Evolutionary conservation across 2,797 vertebrate genomes (phyloP).

Genomic region (Aythya fuligula): DNA sequence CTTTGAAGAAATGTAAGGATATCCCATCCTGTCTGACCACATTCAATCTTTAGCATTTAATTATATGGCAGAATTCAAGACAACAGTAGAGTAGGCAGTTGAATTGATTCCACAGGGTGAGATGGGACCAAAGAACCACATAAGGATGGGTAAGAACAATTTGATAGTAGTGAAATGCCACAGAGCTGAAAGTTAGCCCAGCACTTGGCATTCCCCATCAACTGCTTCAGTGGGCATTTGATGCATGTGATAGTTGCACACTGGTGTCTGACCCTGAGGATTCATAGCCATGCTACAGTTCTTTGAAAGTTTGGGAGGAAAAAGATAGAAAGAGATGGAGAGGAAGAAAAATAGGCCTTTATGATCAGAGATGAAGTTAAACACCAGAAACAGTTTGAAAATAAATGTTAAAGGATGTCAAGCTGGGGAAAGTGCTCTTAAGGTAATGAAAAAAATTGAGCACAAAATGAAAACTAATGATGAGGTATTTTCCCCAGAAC

Average conservation of each 20-base stretch:
- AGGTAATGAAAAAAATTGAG: background rate
- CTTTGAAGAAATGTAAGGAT: background rate
- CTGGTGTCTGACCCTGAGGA: background rate
- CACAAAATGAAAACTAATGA: background rate
- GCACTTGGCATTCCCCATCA: background rate
- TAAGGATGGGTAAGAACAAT: background rate
- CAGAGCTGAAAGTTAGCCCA: background rate
- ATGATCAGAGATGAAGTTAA: background rate
- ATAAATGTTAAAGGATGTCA: background rate
- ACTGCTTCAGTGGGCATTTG: accelerated
- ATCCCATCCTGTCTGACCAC: background rate
- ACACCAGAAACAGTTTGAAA: background rate
- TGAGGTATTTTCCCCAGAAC: background rate
- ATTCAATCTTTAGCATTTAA: background rate
- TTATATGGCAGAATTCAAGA: accelerated
- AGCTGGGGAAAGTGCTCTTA: background rate
- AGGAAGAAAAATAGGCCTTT: background rate
- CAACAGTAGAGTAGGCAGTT: background rate
- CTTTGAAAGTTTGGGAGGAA: background rate
- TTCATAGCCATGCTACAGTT: background rate
- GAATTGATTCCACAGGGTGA: background rate
- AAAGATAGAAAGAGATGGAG: background rate
- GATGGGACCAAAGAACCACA: background rate
- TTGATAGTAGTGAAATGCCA: background rate
- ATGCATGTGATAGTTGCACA: accelerated